A percentile compares a stretch with the other conserved stretches of the same genome.
These are phyloP conservation scores for Willowsia nigromaculata DNA, from an alignment of 2,888 invertebrate genomes.

Conservation along the genomic window DNA sequence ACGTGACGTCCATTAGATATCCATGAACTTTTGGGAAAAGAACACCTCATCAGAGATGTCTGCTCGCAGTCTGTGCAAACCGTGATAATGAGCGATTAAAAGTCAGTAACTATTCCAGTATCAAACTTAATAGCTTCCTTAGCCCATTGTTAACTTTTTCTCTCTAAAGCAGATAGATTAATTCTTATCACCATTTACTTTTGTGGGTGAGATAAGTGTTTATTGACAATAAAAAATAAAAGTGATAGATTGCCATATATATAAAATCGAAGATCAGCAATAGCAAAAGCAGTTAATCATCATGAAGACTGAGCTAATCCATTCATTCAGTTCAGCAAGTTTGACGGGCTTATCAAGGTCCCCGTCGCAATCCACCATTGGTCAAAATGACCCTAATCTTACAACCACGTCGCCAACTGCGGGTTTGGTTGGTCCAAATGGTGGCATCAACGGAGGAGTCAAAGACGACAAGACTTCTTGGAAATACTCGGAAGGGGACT, in stretches of 20 bases:
- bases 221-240: constrained; percentile 28
- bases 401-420: constrained; percentile 52
- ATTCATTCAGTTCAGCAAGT: constrained; percentile 77
- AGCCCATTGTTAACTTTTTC: not conserved
- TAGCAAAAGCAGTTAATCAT: constrained; percentile 1
- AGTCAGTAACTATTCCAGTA: too few relatives aligned
- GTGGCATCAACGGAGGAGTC: not conserved
- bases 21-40: not conserved
- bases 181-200: too few relatives aligned
- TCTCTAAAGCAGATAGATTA: not conserved
- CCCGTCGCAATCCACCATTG: constrained; percentile 68
- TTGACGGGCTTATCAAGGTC: constrained; percentile 74
- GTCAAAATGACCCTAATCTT: constrained; percentile 17
- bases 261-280: not conserved
- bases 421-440: constrained; percentile 40
- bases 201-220: constrained; percentile 25
- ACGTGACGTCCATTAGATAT: not conserved
- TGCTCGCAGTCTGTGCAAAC: not conserved
- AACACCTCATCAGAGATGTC: not conserved
- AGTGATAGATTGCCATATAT: constrained; percentile 2
- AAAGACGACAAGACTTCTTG: not conserved
- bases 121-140: too few relatives aligned
- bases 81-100: too few relatives aligned
- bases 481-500: constrained; percentile 30
- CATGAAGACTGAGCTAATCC: constrained; percentile 78